A percentile compares a stretch with the other conserved stretches of the same genome.
phyloP scores from a whole-genome alignment of 2,797 vertebrate genomes.

The Leptoclinus maculatus region DNA sequence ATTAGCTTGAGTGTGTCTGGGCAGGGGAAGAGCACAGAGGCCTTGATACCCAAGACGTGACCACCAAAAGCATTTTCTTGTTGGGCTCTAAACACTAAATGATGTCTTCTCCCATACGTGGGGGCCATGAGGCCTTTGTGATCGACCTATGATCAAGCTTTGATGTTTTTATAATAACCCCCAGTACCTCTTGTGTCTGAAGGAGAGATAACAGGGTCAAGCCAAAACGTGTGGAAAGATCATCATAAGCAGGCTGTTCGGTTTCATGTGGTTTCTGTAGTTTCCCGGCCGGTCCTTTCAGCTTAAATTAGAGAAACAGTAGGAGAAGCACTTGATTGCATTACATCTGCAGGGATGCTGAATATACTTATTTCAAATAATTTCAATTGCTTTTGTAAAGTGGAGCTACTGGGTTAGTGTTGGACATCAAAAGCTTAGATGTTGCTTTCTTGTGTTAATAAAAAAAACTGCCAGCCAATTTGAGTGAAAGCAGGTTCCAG shows the following conservation, averaged over 20 bases:
- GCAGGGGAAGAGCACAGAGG: slow-evolving; percentile 46
- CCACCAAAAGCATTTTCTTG: slow-evolving; percentile 67
- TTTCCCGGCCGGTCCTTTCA: neutral
- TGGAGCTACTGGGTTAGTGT: neutral
- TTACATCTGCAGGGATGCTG: neutral
- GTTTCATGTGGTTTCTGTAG: neutral
- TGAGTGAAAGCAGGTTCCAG: neutral
- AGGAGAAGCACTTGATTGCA: neutral
- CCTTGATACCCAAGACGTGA: slow-evolving; percentile 63
- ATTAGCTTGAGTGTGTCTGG: slow-evolving; percentile 70
- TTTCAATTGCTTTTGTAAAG: neutral
- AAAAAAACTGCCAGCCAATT: neutral
- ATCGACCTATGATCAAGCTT: slow-evolving; percentile 64
- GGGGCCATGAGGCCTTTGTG: slow-evolving; percentile 42
- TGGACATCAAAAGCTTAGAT: neutral
- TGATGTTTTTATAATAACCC: slow-evolving; percentile 38
- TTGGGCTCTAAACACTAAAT: slow-evolving; percentile 61
- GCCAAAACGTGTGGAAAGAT: slow-evolving; percentile 9
- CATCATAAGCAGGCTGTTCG: neutral
- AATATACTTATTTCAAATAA: neutral
- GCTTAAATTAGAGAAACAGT: neutral
- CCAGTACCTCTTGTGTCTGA: neutral
- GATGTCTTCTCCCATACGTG: slow-evolving; percentile 43
- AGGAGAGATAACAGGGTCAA: neutral
- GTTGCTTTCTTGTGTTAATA: neutral